These are phyloP conservation scores for Trematomus loennbergii DNA, from an alignment of 2,113 vertebrate genomes.

Conservation along the genomic window DNA sequence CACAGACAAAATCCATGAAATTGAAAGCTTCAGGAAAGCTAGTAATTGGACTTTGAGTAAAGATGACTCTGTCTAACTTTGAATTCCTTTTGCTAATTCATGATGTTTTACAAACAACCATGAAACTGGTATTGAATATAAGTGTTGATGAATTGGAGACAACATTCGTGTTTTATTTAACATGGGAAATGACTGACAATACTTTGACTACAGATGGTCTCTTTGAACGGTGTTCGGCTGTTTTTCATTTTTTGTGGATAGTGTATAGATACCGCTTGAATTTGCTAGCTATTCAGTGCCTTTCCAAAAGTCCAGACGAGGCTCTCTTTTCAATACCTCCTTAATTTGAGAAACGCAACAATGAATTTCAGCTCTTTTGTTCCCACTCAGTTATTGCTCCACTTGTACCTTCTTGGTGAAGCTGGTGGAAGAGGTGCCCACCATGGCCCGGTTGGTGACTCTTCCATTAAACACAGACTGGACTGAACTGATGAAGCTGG, in stretches of 20 bases:
- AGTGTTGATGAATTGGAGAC: not conserved
- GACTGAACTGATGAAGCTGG: conserved; percentile 85
- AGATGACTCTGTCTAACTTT: not conserved
- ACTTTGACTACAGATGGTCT: not conserved
- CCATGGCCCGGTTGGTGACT: conserved; percentile 82
- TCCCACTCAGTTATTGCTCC: not conserved
- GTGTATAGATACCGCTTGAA: not conserved
- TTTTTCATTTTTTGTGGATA: not conserved
- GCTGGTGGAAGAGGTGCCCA: conserved; percentile 72
- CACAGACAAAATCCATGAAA: too few relatives aligned
- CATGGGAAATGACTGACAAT: not conserved
- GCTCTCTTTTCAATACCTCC: not conserved
- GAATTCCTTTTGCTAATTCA: not conserved
- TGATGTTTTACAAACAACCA: not conserved
- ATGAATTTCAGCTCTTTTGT: not conserved
- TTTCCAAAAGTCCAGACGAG: not conserved
- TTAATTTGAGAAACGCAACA: not conserved
- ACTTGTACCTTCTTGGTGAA: conserved; percentile 82
- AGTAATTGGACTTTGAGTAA: not conserved
- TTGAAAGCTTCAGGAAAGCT: not conserved
- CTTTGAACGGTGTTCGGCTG: not conserved
- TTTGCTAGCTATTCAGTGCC: not conserved
- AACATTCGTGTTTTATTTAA: not conserved
- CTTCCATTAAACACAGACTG: conserved; percentile 81
- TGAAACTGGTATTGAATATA: not conserved